Evolutionary conservation across 2,888 invertebrate genomes (phyloP).

Genomic region (Sialis lutaria): DNA sequence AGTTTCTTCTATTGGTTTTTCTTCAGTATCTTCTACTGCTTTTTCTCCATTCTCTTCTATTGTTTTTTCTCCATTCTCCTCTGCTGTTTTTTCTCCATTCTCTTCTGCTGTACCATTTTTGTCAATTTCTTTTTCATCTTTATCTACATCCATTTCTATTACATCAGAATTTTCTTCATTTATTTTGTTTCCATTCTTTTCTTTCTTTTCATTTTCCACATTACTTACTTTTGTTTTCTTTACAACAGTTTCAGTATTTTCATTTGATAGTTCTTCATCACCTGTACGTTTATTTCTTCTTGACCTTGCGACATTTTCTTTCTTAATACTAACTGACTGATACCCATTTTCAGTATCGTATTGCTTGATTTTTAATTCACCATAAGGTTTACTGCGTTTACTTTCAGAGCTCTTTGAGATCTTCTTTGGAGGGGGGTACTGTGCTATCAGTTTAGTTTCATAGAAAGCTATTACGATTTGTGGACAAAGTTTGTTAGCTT

Average conservation of each 20-base stretch:
- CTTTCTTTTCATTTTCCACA: background rate
- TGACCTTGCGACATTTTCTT: background rate
- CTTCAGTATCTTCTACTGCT: background rate
- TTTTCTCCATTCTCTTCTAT: background rate
- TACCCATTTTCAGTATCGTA: background rate
- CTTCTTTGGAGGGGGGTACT: background rate
- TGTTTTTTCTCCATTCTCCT: background rate
- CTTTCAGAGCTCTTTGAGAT: no score
- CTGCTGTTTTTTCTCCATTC: background rate
- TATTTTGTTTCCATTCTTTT: no score
- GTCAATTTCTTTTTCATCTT: background rate
- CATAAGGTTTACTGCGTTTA: no score
- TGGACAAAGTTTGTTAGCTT: constrained; percentile 38
- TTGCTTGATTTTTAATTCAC: no score
- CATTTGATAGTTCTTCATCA: background rate
- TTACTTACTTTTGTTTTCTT: background rate
- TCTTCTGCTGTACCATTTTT: background rate
- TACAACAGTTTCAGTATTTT: background rate
- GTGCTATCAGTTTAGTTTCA: constrained; percentile 26
- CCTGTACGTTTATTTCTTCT: background rate
- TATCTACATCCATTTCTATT: no score
- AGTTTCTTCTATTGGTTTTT: background rate
- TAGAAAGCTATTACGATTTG: constrained; percentile 47
- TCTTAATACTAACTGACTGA: background rate
- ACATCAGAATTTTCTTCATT: no score